phyloP scores from a whole-genome alignment of 2,797 vertebrate species.

The Bryconaethiops microstoma region DNA sequence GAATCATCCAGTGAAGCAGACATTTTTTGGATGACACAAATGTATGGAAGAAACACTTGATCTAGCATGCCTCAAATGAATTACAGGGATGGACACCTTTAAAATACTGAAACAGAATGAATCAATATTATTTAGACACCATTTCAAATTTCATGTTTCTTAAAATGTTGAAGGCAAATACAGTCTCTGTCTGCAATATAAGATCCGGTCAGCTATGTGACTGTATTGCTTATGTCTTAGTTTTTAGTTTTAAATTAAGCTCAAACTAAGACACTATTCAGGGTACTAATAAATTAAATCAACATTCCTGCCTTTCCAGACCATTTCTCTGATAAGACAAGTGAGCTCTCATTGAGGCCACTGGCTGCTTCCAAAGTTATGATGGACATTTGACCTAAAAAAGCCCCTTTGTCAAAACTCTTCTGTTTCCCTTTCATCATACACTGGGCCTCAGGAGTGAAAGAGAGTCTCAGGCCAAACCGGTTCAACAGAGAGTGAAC shows the following conservation, averaged over 20 bases:
- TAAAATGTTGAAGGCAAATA: too few species aligned
- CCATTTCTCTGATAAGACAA: background rate
- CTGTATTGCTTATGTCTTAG: too few species aligned
- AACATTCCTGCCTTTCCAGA: background rate
- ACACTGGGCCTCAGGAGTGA: slow-evolving; percentile 39
- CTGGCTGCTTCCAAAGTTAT: slow-evolving; percentile 4
- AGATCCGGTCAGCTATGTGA: too few species aligned
- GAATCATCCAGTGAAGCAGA: background rate
- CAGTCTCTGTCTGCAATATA: too few species aligned
- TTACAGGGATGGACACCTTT: background rate
- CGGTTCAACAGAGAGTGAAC: slow-evolving; percentile 77
- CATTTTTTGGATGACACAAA: background rate
- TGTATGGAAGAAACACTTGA: background rate
- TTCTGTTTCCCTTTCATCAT: slow-evolving; percentile 17
- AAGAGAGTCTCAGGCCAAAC: slow-evolving; percentile 64
- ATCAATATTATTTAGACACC: too few species aligned
- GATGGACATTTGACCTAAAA: slow-evolving; percentile 16
- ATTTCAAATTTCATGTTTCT: too few species aligned
- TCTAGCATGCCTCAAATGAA: background rate
- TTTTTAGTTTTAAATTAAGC: background rate
- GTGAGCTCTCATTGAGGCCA: slow-evolving; percentile 14
- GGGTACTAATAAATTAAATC: background rate
- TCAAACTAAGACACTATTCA: background rate
- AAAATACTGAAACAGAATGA: background rate
- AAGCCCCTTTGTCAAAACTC: slow-evolving; percentile 22